Evolutionary conservation across 2,888 invertebrate genomes (phyloP).

Genomic region (Xanthia togata): DNA sequence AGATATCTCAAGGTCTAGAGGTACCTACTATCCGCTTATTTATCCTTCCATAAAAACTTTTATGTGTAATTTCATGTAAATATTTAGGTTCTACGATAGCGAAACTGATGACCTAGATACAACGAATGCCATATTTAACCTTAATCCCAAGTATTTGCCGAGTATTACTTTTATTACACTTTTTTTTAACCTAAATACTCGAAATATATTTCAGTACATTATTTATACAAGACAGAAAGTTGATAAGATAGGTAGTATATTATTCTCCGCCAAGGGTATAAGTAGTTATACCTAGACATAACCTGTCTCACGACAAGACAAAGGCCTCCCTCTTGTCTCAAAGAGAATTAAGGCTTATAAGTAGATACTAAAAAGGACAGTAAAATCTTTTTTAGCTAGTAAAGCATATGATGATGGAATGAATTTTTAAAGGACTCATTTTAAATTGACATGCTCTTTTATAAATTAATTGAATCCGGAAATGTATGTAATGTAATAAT

Average conservation of each 20-base stretch:
- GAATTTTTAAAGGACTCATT: no score
- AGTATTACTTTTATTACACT: slow-evolving; percentile 47
- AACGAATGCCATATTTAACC: slow-evolving; percentile 39
- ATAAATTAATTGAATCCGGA: no score
- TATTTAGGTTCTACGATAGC: slow-evolving; percentile 36
- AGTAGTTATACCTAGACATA: neutral
- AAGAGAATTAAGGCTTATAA: neutral
- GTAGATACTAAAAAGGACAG: no score
- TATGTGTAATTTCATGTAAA: slow-evolving; percentile 22
- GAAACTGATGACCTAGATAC: slow-evolving; percentile 42
- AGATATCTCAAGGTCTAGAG: neutral
- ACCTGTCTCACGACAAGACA: neutral
- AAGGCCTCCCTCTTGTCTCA: neutral
- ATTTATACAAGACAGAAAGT: slow-evolving; percentile 13
- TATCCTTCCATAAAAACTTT: slow-evolving; percentile 11
- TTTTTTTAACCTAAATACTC: slow-evolving; percentile 29
- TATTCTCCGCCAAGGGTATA: neutral
- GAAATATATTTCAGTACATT: slow-evolving; percentile 1
- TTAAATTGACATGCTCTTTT: no score
- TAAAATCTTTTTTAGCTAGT: no score
- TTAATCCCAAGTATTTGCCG: slow-evolving; percentile 42
- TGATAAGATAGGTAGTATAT: slow-evolving; percentile 38
- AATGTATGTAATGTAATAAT: no score
- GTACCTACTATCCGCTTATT: neutral
- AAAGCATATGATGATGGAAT: no score